Evolutionary conservation across 2,797 vertebrate genomes (phyloP).

Genomic region (Pipistrellus pygmaeus): DNA sequence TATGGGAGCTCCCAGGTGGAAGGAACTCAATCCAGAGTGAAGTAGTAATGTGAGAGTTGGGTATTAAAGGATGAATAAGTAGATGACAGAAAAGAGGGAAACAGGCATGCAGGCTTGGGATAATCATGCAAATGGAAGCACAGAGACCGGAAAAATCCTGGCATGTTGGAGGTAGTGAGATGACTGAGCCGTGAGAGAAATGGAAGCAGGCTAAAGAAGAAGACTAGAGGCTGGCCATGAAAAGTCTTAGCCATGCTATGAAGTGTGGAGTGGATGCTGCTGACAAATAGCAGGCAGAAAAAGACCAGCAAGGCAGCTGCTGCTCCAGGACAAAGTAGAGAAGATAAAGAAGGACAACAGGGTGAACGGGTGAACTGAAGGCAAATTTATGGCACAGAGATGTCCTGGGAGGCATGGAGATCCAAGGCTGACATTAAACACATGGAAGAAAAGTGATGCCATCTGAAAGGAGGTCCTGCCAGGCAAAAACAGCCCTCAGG

Average conservation of each 20-base stretch:
- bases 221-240: not conserved
- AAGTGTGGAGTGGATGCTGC: not conserved
- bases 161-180: not conserved
- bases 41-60: not conserved
- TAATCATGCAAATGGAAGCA: constrained; percentile 14
- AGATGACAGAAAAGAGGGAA: not conserved
- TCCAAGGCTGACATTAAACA: not conserved
- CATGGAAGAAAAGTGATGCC: not conserved
- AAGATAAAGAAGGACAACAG: not conserved
- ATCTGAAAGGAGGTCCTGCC: not conserved
- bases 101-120: not conserved
- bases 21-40: not conserved
- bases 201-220: not conserved
- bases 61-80: not conserved
- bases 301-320: not conserved
- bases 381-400: not conserved
- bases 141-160: not conserved
- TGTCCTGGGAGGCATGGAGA: not conserved
- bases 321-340: not conserved
- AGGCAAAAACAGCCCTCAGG: not conserved
- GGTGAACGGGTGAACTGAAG: not conserved
- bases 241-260: not conserved
- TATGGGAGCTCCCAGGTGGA: not conserved
- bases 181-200: not conserved
- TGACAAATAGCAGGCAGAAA: not conserved